These are phyloP conservation scores for Glossosoma conforme DNA, from an alignment of 1,140 invertebrate species.

Conservation along the genomic window DNA sequence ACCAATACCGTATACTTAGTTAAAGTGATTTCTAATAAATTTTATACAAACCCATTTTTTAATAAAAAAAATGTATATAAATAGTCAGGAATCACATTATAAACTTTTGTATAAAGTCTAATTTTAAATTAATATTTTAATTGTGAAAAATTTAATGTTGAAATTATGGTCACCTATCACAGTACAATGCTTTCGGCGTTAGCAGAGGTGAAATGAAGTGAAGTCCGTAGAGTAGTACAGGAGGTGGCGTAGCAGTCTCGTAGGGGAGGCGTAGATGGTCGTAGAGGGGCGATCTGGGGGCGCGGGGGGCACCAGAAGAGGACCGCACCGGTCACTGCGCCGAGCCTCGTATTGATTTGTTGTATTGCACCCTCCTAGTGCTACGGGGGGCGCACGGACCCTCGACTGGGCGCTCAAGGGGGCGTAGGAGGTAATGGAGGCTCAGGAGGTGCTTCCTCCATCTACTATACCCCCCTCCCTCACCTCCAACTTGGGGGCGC, in stretches of 20 bases:
- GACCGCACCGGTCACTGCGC: constrained; percentile 29
- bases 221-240: constrained; percentile 4
- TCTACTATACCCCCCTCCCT: background rate
- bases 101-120: too few relatives aligned
- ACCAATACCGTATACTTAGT: too few relatives aligned
- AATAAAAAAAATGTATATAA: too few relatives aligned
- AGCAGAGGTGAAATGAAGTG: too few relatives aligned
- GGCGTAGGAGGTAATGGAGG: background rate
- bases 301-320: background rate
- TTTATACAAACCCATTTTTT: too few relatives aligned
- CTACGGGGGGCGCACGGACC: constrained; percentile 10
- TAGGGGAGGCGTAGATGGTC: background rate
- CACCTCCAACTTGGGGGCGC: background rate
- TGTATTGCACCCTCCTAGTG: constrained; percentile 30
- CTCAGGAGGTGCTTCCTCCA: background rate
- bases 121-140: too few relatives aligned
- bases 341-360: constrained; percentile 31
- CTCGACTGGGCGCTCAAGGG: background rate
- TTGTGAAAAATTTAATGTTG: too few relatives aligned
- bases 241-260: background rate
- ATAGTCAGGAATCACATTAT: too few relatives aligned
- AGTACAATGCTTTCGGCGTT: too few relatives aligned
- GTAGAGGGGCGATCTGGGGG: background rate
- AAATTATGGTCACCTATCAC: too few relatives aligned
- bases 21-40: too few relatives aligned